Base-by-base conservation (phyloP, 2,888 invertebrate genomes). In the Thalpophila matura region DNA sequence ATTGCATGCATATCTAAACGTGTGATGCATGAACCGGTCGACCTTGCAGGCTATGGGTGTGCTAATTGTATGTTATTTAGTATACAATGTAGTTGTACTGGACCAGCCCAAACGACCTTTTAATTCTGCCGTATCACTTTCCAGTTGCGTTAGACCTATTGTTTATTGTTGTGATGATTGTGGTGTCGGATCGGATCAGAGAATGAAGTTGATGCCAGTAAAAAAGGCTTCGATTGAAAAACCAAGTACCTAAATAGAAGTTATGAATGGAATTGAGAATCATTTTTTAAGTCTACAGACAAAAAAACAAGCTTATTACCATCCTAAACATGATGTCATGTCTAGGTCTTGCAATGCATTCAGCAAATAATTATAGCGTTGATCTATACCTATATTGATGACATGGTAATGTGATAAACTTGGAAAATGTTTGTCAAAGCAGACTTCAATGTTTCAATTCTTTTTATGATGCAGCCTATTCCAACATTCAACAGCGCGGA, bases 11-110 rank as follows among this genome's bases (percentile, higher is more conserved):
- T 65, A 74, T 54, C 55, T 74, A 74, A 61, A 56, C 62, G 68
- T 72, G 46, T 38, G 77, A 68, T 81, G 82, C 67, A 83, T 67
- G 69, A 61, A 84, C 77, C 61, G 53, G 78, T 70, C 77, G 84
- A 76, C 86, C 86, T 86, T 86, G 86, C 49, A 50, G 37, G 62
- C 72, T 74, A 77, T 84, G 74, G 70, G 70, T 70, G 79, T 81
- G 74, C 50, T 81, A 78, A 82, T 84, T 80, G 77, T 64, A 71
- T 68, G 70, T 73, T 75, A 82, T 81, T 80, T 69, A 64, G 65
- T 66, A 70, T 51, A 75, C 47, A 74, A 33, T 72, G 43, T 37
- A 49, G 67, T 57, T 18, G 26, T 54, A 51, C 43, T 66, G 49
- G 50, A 47, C 61, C 59, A 69, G 59, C 46, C 53, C 46, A 50